phyloP scores from a whole-genome alignment of 1,140 invertebrate species.

The Zelostemma sp. region DNA sequence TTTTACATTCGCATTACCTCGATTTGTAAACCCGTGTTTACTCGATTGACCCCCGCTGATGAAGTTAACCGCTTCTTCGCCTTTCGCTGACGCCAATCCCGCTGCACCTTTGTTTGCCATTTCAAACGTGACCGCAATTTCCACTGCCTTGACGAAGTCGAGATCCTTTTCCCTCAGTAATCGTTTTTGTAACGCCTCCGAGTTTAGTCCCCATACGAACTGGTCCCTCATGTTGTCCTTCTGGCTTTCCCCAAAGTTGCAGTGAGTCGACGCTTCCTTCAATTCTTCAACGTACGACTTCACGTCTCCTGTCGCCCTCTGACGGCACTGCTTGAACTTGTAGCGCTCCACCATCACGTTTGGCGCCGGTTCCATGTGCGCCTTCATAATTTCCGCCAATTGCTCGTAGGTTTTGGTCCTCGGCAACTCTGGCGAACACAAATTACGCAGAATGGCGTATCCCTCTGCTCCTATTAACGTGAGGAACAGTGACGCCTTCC shows the following conservation, averaged over 20 bases:
- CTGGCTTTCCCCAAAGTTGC: conserved; percentile 47
- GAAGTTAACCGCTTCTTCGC: not conserved
- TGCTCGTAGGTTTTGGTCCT: conserved; percentile 41
- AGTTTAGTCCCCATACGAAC: conserved; percentile 52
- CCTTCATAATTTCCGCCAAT: conserved; percentile 41
- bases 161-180: conserved; percentile 41
- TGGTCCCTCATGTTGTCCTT: conserved; percentile 48
- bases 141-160: conserved; percentile 39
- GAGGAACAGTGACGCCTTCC: conserved; percentile 47
- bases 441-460: conserved; percentile 50
- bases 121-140: conserved; percentile 43
- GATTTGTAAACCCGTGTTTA: no score
- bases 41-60: not conserved
- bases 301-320: not conserved
- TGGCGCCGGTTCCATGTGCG: conserved; percentile 50
- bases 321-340: conserved; percentile 50
- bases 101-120: conserved; percentile 23
- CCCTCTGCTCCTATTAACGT: conserved; percentile 47
- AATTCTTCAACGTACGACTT: conserved; percentile 26
- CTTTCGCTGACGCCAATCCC: not conserved
- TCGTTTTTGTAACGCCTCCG: conserved; percentile 33
- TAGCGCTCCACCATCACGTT: conserved; percentile 54
- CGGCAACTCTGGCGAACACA: conserved; percentile 48
- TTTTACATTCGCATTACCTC: not conserved
- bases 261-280: conserved; percentile 44